phyloP scores from a whole-genome alignment of 2,888 invertebrate genomes.

The Micoletzkya japonica region DNA sequence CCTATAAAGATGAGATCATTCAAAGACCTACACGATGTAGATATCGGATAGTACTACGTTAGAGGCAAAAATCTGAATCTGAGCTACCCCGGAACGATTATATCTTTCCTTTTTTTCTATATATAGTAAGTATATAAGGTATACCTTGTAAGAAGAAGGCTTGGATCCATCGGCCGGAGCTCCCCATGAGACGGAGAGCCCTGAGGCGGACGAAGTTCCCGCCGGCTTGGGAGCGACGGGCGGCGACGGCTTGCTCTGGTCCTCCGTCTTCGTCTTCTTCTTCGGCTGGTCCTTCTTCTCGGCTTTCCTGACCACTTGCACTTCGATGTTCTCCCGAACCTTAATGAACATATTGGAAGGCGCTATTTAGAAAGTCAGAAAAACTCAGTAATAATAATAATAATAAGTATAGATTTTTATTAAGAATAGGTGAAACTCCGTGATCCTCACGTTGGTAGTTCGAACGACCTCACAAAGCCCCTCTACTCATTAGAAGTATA shows the following conservation, averaged over 20 bases:
- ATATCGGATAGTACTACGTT: no score
- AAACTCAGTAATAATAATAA: neutral
- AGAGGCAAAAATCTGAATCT: no score
- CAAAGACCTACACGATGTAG: no score
- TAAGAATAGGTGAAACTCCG: neutral
- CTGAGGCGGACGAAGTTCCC: constrained; percentile 1
- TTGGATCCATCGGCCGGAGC: neutral
- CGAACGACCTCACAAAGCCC: neutral
- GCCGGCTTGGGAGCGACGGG: constrained; percentile 1
- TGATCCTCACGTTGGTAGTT: no score
- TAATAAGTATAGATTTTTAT: neutral
- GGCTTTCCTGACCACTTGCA: constrained; percentile 30
- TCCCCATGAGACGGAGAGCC: constrained; percentile 11
- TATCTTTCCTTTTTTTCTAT: no score
- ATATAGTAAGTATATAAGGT: no score
- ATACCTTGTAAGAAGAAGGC: constrained; percentile 3
- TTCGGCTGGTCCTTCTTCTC: constrained; percentile 32
- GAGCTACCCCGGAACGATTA: no score
- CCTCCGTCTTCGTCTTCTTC: constrained; percentile 30
- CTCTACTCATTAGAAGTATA: no score
- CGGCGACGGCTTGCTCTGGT: neutral
- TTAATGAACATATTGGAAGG: neutral
- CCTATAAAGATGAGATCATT: constrained; percentile 11
- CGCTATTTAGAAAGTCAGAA: no score
- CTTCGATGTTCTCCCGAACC: constrained; percentile 26